phyloP scores from a whole-genome alignment of 64 coral and sea anemone genomes.

The Montipora sp. region DNA sequence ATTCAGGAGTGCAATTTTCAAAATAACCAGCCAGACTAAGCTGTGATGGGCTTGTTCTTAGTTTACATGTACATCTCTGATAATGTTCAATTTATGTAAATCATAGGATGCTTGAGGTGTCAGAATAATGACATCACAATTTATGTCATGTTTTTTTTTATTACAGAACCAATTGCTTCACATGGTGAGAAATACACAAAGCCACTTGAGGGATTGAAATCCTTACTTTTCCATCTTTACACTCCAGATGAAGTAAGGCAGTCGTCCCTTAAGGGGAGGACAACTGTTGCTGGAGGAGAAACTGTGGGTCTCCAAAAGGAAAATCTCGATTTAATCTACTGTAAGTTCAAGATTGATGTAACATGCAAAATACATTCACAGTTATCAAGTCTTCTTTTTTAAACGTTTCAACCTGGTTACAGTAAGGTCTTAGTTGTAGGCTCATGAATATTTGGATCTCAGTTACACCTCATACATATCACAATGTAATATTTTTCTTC shows the following conservation, averaged over 20 bases:
- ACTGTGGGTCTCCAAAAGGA: slow-evolving; percentile 15
- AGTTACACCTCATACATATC: not conserved
- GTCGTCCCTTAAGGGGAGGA: slow-evolving; percentile 25
- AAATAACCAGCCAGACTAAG: too few relatives aligned
- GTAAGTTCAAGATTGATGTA: slow-evolving; percentile 8
- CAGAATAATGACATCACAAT: too few relatives aligned
- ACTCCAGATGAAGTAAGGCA: slow-evolving; percentile 35
- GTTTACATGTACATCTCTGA: too few relatives aligned
- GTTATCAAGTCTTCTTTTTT: too few relatives aligned
- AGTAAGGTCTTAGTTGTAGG: too few relatives aligned
- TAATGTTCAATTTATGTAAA: too few relatives aligned
- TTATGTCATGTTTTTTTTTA: not conserved
- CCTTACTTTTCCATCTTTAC: slow-evolving; percentile 27
- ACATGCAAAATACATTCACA: too few relatives aligned
- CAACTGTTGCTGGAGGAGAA: not conserved
- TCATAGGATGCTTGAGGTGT: too few relatives aligned
- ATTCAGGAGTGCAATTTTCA: too few relatives aligned
- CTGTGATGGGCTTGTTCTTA: too few relatives aligned
- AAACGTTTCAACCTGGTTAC: too few relatives aligned
- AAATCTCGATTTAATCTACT: slow-evolving; percentile 39
- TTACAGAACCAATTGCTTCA: slow-evolving; percentile 15
- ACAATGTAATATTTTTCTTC: not conserved
- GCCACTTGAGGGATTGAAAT: slow-evolving; percentile 51
- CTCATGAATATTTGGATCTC: too few relatives aligned
- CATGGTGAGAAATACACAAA: slow-evolving; percentile 28